phyloP scores from a whole-genome alignment of 2,888 invertebrate species.

The Archips crataeganus region DNA sequence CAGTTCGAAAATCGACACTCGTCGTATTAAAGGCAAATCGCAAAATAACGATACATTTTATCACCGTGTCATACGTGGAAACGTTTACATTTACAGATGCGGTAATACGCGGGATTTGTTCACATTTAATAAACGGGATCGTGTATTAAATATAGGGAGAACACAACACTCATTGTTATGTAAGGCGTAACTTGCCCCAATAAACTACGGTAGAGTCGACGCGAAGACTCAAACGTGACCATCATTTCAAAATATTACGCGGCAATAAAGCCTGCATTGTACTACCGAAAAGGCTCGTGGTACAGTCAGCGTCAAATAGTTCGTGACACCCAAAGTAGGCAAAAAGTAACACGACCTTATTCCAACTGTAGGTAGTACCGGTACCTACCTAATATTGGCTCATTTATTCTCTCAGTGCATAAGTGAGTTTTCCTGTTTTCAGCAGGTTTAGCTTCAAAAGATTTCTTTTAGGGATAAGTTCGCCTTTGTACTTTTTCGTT shows the following conservation, averaged over 20 bases:
- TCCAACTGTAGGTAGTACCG: too few species aligned
- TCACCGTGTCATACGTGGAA: background rate
- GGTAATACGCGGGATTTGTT: background rate
- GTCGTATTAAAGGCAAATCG: background rate
- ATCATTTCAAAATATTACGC: conserved; percentile 1
- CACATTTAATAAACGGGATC: conserved; percentile 5
- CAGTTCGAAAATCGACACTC: background rate
- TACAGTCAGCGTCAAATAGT: background rate
- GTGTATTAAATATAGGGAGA: conserved; percentile 3
- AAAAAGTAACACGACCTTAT: too few species aligned
- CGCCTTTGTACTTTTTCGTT: too few species aligned
- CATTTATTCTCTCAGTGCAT: too few species aligned
- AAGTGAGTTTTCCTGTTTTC: too few species aligned
- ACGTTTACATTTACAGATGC: background rate
- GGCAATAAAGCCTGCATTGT: background rate
- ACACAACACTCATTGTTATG: background rate
- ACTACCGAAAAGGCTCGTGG: background rate
- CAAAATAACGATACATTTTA: background rate
- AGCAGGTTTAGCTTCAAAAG: too few species aligned
- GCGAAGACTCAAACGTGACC: background rate
- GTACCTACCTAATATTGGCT: too few species aligned
- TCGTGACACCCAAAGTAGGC: too few species aligned
- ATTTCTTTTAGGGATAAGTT: too few species aligned
- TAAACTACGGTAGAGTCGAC: conserved; percentile 2
- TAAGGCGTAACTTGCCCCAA: background rate